Evolutionary conservation across 2,888 invertebrate species (phyloP).

Genomic region (Tetrapedia diversipes): DNA sequence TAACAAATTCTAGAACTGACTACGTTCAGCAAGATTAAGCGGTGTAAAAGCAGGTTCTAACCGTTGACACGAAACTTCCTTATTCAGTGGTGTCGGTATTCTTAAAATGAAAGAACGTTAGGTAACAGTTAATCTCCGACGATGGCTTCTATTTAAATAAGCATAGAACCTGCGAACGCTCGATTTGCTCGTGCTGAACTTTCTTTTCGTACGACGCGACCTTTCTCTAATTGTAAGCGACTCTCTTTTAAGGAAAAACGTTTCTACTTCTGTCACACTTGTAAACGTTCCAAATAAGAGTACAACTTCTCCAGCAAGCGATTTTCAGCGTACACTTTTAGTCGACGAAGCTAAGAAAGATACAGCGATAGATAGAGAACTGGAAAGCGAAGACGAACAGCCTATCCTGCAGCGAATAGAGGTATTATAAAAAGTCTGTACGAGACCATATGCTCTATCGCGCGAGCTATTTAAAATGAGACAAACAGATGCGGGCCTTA

Average conservation of each 20-base stretch:
- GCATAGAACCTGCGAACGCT: not conserved
- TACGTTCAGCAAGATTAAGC: not conserved
- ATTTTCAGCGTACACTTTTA: no score
- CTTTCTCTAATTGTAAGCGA: no score
- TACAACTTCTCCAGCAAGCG: not conserved
- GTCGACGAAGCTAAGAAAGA: not conserved
- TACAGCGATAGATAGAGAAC: not conserved
- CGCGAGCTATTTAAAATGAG: slow-evolving; percentile 3
- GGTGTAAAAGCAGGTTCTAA: not conserved
- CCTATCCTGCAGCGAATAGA: not conserved
- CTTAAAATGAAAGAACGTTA: slow-evolving; percentile 12
- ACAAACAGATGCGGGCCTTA: slow-evolving; percentile 24
- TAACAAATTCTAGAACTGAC: not conserved
- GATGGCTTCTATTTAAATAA: slow-evolving; percentile 5
- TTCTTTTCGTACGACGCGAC: not conserved
- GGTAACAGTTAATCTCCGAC: slow-evolving; percentile 11
- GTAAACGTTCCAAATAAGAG: no score
- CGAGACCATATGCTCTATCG: slow-evolving; percentile 1
- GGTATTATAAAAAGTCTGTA: not conserved
- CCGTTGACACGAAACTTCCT: not conserved
- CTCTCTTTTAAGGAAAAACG: no score
- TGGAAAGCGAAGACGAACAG: not conserved
- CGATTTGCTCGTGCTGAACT: not conserved
- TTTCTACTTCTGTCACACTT: no score
- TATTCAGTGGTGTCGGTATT: slow-evolving; percentile 1